phyloP scores from a whole-genome alignment of 1,140 invertebrate species.

The Macrotrachela quadricornifera region DNA sequence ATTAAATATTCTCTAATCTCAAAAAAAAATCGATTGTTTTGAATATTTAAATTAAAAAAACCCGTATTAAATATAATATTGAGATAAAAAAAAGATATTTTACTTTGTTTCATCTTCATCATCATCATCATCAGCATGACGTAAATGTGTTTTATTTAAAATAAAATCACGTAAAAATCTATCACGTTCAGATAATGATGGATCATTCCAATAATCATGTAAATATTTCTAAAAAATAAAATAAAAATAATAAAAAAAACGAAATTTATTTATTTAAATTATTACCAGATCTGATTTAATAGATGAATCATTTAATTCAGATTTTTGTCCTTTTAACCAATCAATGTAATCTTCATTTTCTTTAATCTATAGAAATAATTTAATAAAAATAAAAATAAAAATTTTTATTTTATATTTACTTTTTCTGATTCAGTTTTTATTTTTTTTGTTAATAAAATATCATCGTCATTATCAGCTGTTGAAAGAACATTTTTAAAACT shows the following conservation, averaged over 20 bases:
- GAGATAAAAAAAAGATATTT: not conserved
- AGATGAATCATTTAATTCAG: slow-evolving; percentile 36
- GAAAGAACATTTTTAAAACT: not conserved
- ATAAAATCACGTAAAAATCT: slow-evolving; percentile 76
- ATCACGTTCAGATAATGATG: slow-evolving; percentile 55
- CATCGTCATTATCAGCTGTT: slow-evolving; percentile 11
- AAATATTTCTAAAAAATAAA: slow-evolving; percentile 37
- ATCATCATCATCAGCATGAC: slow-evolving; percentile 33
- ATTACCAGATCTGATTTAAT: slow-evolving; percentile 1
- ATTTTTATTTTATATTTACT: not conserved
- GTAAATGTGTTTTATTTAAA: slow-evolving; percentile 53
- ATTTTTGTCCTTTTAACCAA: slow-evolving; percentile 56
- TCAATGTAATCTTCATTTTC: slow-evolving; percentile 50
- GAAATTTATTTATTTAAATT: not conserved
- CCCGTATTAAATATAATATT: too few species aligned
- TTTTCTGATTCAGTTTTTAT: not conserved
- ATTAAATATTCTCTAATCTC: too few species aligned
- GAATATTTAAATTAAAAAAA: too few species aligned
- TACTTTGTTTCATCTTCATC: slow-evolving; percentile 25
- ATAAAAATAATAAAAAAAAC: not conserved
- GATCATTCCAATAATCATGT: slow-evolving; percentile 55
- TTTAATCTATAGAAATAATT: slow-evolving; percentile 24
- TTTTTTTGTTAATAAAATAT: slow-evolving; percentile 10
- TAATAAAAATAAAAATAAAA: not conserved
- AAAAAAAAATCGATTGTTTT: too few species aligned